Conservation (phyloP, 2,888 invertebrate species). For the Monopis laevigella region DNA sequence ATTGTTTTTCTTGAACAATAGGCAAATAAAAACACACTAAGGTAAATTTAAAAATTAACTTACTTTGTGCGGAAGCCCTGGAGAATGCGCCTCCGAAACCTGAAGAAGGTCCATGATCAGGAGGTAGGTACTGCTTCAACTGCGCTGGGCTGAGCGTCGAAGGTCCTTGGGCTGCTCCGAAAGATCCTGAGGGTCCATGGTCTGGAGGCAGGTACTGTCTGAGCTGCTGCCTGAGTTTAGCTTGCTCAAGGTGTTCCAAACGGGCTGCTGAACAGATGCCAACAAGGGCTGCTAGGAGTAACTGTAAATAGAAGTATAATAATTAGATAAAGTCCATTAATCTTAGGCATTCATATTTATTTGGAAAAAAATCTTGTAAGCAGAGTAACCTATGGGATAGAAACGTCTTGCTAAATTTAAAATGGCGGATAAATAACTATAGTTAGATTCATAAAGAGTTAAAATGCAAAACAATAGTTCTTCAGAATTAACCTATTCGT, state of each 20-base stretch:
- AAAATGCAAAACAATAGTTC: too few species aligned
- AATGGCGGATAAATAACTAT: too few species aligned
- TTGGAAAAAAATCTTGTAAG: too few species aligned
- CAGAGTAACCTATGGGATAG: too few species aligned
- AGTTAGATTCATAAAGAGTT: too few species aligned
- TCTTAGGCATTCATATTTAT: too few species aligned
- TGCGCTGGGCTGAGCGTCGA: slow-evolving; percentile 32
- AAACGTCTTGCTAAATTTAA: too few species aligned
- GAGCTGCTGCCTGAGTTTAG: slow-evolving; percentile 36
- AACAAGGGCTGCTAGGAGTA: slow-evolving; percentile 43
- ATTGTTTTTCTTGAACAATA: too few species aligned
- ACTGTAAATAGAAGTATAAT: slow-evolving; percentile 27
- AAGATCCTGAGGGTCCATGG: slow-evolving; percentile 6
- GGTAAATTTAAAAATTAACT: too few species aligned
- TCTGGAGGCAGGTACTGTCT: slow-evolving; percentile 26
- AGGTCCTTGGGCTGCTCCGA: slow-evolving; percentile 16
- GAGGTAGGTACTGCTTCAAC: slow-evolving; percentile 52
- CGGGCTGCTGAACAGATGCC: slow-evolving; percentile 45
- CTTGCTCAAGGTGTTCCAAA: slow-evolving; percentile 47
- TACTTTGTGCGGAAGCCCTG: background rate
- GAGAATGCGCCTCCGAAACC: background rate
- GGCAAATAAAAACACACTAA: too few species aligned
- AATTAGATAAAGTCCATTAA: background rate
- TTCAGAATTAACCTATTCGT: too few species aligned
- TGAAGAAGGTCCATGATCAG: slow-evolving; percentile 34